Percentiles rank a stretch among this genome's conserved stretches.
phyloP scores from a whole-genome alignment of 2,797 vertebrate genomes.

The Rachycentron canadum region DNA sequence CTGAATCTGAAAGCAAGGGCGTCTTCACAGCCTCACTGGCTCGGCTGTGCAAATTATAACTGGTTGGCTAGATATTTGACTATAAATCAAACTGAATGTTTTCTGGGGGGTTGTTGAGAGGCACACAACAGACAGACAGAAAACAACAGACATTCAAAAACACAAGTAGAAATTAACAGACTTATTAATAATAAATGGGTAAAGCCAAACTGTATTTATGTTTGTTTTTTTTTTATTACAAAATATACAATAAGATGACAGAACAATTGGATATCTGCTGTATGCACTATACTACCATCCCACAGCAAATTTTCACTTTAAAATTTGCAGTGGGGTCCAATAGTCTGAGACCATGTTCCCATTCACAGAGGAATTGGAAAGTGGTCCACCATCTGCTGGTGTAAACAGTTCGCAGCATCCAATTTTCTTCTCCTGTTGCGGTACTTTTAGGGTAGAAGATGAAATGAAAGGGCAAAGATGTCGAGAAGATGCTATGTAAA shows the following conservation, averaged over 20 bases:
- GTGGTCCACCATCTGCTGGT: conserved; percentile 12
- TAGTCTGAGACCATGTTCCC: neutral
- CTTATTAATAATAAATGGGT: neutral
- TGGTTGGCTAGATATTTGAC: conserved; percentile 6
- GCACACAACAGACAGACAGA: too few species aligned
- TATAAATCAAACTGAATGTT: conserved; percentile 4
- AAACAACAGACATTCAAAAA: conserved; percentile 5
- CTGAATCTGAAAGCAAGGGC: conserved; percentile 39
- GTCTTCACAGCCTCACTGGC: conserved; percentile 6
- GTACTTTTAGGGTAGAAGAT: conserved; percentile 28
- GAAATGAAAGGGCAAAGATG: conserved; percentile 12
- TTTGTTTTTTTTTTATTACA: conserved; percentile 19
- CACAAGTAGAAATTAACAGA: neutral
- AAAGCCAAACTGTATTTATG: conserved; percentile 12
- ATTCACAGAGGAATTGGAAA: neutral
- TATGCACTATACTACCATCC: neutral
- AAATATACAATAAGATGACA: conserved; percentile 5
- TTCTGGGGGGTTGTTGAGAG: neutral
- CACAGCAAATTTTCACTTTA: neutral
- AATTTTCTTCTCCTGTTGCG: conserved; percentile 13
- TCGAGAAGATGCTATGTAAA: conserved; percentile 9
- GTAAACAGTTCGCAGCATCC: neutral
- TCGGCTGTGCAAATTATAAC: neutral
- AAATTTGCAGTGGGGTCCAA: conserved; percentile 1
- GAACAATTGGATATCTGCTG: conserved; percentile 1